Base-by-base conservation (phyloP, 2,113 vertebrate species). In the Spilogale gracilis region DNA sequence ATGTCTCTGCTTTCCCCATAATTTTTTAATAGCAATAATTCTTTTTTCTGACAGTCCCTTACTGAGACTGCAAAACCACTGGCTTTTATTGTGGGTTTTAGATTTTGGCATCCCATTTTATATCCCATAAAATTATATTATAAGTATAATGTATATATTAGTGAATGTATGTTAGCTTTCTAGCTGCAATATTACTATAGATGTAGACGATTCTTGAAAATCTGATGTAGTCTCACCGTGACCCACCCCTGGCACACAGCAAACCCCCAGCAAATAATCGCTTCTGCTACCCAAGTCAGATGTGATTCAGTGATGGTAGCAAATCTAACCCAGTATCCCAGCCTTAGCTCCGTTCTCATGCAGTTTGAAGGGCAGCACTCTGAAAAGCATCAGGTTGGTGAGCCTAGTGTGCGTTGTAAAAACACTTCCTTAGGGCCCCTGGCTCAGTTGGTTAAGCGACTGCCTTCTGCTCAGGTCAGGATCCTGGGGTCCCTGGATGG, bases 1-100 rank as follows among this genome's bases (percentile, higher is more conserved):
- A 79, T 89, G 86, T 60, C 56, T 76, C 78, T 95, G 93, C 25
- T 93, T 65, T 96, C 93, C 65, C 4, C 60, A 91, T 98, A 96
- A 98, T 96, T 96, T 79, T 80, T 45, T 95, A 98, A 94, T 78
- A 98, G 69, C 30, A 95, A 81, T 89, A 92, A 85, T 96, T 67
- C 81, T 76, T 90, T 76, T 90, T 94, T 95, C 76, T 97, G 96
- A 96, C 60, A 97, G 90, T 88, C 54, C 48, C 84, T 96, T 94
- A 32, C 30, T 79, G 92, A 93, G 76, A 54, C 56, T 85, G 56
- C 21, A 50, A 85, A 92, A 90, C 43, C 48, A 88, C 83, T 92
- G 25, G 23, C 58, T 97, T 97, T 96, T 91, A 94, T 73, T 91
- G 92, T 92, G 45, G 61, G 74, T 60, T 97, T 97, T 92, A 60